Conservation (phyloP, 2,888 invertebrate species). For the Lapara coniferarum region DNA sequence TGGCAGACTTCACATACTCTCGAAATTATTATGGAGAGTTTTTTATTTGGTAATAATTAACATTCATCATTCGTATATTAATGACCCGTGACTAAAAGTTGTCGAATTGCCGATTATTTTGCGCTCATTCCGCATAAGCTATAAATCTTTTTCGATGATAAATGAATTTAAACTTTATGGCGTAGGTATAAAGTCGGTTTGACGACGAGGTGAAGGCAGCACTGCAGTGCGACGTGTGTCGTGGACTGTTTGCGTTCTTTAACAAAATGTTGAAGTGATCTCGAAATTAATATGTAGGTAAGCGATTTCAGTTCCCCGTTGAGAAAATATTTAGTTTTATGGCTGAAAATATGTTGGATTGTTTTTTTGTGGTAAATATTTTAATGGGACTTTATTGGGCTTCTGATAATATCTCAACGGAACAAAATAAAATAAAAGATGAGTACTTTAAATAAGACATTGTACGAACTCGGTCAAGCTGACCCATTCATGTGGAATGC, state of each 20-base stretch:
- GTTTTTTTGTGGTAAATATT: too few species aligned
- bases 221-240: conserved; percentile 16
- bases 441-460: too few species aligned
- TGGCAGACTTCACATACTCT: too few species aligned
- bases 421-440: too few species aligned
- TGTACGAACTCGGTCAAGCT: too few species aligned
- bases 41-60: too few species aligned
- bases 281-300: conserved; percentile 5
- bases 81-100: not conserved
- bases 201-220: not conserved
- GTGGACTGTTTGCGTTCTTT: not conserved
- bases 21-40: not conserved
- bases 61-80: not conserved
- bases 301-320: not conserved
- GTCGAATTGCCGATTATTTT: not conserved
- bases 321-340: too few species aligned
- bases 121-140: conserved; percentile 9
- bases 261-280: conserved; percentile 12
- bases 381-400: too few species aligned
- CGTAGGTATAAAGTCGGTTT: conserved; percentile 7
- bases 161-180: conserved; percentile 14
- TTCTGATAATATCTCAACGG: too few species aligned
- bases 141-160: conserved; percentile 14
- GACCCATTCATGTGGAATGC: too few species aligned
- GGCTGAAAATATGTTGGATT: too few species aligned